phyloP scores from a whole-genome alignment of 2,113 vertebrate species.

The Nansenia antarctica region DNA sequence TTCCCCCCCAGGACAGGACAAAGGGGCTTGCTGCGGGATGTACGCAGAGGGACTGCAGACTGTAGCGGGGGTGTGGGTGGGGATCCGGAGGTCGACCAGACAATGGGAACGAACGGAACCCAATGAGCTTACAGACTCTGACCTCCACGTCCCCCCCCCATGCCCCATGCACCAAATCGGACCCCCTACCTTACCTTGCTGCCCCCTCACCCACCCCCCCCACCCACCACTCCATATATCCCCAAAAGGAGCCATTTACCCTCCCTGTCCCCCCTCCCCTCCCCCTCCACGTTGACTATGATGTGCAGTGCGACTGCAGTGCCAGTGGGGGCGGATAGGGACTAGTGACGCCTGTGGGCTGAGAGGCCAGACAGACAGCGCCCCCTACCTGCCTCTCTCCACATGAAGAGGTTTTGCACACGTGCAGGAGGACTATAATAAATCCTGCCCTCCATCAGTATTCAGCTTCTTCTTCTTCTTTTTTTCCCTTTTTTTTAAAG shows the following conservation, averaged over 20 bases:
- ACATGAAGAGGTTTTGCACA: constrained; percentile 61
- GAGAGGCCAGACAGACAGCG: constrained; percentile 39
- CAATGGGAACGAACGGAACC: neutral
- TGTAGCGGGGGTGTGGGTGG: no score
- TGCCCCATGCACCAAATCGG: neutral
- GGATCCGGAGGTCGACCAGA: neutral
- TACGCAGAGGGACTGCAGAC: neutral
- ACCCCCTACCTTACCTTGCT: constrained; percentile 7
- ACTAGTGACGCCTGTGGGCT: constrained; percentile 43
- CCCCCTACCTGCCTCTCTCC: constrained; percentile 48
- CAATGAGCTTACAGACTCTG: constrained; percentile 17
- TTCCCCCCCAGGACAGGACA: neutral
- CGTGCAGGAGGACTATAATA: constrained; percentile 47
- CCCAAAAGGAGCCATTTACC: neutral
- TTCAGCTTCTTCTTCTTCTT: constrained; percentile 25
- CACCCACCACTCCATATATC: no score
- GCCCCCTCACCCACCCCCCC: neutral
- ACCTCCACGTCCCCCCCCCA: neutral
- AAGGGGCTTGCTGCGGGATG: no score
- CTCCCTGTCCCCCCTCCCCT: neutral
- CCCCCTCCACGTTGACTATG: constrained; percentile 38
- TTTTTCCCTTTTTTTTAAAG: constrained; percentile 8
- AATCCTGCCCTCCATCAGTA: constrained; percentile 65
- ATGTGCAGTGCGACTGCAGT: constrained; percentile 46
- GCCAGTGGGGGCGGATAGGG: constrained; percentile 29